These are phyloP conservation scores for Melanostoma mellinum DNA, from an alignment of 2,888 invertebrate genomes.

Conservation along the genomic window DNA sequence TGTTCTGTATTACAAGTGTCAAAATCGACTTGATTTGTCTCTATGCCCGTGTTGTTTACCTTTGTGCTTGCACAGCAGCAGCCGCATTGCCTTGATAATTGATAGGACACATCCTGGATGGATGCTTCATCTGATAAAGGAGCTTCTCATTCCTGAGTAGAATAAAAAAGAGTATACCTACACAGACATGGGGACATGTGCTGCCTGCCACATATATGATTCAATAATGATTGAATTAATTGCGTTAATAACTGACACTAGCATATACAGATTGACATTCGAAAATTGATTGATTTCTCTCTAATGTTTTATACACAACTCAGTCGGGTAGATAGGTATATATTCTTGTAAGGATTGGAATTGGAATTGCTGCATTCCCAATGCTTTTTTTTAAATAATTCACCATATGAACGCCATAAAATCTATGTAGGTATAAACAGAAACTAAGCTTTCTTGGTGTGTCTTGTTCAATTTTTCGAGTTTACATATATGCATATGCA, in stretches of 20 bases:
- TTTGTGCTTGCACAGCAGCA: slow-evolving; percentile 37
- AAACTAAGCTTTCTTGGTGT: slow-evolving; percentile 52
- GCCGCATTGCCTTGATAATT: slow-evolving; percentile 44
- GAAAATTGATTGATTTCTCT: slow-evolving; percentile 75
- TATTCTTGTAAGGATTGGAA: background rate
- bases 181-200: slow-evolving; percentile 68
- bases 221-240: slow-evolving; percentile 82
- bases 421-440: slow-evolving; percentile 49
- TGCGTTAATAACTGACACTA: slow-evolving; percentile 82
- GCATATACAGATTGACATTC: slow-evolving; percentile 75
- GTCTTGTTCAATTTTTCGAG: background rate
- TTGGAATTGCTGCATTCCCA: background rate
- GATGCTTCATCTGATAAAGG: slow-evolving; percentile 45
- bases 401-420: slow-evolving; percentile 25
- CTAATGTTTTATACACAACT: slow-evolving; percentile 69
- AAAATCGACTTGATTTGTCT: slow-evolving; percentile 65
- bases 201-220: slow-evolving; percentile 80
- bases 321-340: slow-evolving; percentile 48
- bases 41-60: slow-evolving; percentile 52
- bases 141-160: slow-evolving; percentile 36
- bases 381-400: background rate
- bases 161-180: slow-evolving; percentile 57
- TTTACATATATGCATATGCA: background rate
- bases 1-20: slow-evolving; percentile 63
- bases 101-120: slow-evolving; percentile 26